Base-by-base conservation (phyloP, 1,140 invertebrate species). In the Belonocnema kinseyi region DNA sequence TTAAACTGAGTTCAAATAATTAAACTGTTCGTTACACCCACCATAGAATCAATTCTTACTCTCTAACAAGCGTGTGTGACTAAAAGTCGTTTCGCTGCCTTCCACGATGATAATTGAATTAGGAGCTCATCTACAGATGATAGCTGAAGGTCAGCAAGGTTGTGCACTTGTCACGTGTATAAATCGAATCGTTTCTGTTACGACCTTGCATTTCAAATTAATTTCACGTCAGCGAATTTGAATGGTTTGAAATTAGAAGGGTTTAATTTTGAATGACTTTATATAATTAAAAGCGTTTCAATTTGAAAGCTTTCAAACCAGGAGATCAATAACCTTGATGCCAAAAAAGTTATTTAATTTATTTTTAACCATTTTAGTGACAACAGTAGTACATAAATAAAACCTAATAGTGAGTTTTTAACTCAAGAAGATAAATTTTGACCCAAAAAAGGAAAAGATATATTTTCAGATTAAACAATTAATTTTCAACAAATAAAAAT, bases 91-190 rank as follows among this genome's bases (percentile, higher is more conserved):
- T 66, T 40, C 61, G 40, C 61, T 66, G 26, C 61, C 33, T n/a
- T 66, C 53, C 61, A 40, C 61, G 46, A 66, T 66, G 61, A 66
- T 66, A 66, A 40, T 40, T 66, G 61, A 66, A 14, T 66, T 66
- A 66, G 61, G 61, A 12, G n/a, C 26, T 46, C 33, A 66, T 66
- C 61, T 66, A 33, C 61, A 66, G 61, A 66, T 66, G 61, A 66
- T 66, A 66, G 46, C 61, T 66, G 40, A 66, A 66, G 61, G 61
- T 66, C 61, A 66, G 40, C 61, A 66, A 33, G 61, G 10, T 8
- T 66, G 61, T 33, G 26, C 61, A 66, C 33, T 66, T 66, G 26
- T 66, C 61, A 66, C 61, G 26, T 40, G 61, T 66, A 33, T 16
- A 40, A 66, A 66, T 66, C 5, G 21, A 66, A 66, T 66, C 40